These are phyloP conservation scores for Beaufortia kweichowensis DNA, from an alignment of 2,113 vertebrate species.

Conservation along the genomic window DNA sequence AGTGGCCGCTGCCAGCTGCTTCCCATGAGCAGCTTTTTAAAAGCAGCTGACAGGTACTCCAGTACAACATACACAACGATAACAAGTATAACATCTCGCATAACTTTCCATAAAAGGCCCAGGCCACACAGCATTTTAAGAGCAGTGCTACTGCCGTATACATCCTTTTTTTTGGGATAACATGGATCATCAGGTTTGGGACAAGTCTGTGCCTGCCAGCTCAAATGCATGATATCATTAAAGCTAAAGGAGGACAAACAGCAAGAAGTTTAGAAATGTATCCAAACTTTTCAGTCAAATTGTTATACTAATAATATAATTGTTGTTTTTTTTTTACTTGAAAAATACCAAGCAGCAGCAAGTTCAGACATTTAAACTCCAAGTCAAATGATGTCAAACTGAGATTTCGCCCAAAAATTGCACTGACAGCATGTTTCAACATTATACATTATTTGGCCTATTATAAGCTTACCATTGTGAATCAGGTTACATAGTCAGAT, in stretches of 20 bases:
- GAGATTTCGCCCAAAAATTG: no score
- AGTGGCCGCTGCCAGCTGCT: constrained; percentile 56
- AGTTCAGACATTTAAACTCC: not conserved
- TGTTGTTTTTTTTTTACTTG: not conserved
- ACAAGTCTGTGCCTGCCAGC: not conserved
- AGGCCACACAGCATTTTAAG: not conserved
- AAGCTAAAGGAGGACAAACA: not conserved
- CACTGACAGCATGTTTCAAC: no score
- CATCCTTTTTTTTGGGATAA: not conserved
- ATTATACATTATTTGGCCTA: no score
- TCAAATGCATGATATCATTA: not conserved
- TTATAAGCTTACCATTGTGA: no score
- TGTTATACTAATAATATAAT: no score
- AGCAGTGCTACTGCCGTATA: not conserved
- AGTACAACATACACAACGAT: not conserved
- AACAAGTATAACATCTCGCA: constrained; percentile 37
- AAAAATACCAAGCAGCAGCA: no score
- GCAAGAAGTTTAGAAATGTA: no score
- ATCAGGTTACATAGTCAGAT: no score
- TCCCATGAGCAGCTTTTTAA: constrained; percentile 63
- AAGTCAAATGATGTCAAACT: no score
- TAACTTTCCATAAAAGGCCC: not conserved
- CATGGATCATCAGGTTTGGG: not conserved
- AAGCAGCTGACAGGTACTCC: constrained; percentile 60
- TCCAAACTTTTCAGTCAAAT: no score